These are phyloP conservation scores for Sylvia atricapilla DNA, from an alignment of 2,113 vertebrate genomes.

Conservation along the genomic window DNA sequence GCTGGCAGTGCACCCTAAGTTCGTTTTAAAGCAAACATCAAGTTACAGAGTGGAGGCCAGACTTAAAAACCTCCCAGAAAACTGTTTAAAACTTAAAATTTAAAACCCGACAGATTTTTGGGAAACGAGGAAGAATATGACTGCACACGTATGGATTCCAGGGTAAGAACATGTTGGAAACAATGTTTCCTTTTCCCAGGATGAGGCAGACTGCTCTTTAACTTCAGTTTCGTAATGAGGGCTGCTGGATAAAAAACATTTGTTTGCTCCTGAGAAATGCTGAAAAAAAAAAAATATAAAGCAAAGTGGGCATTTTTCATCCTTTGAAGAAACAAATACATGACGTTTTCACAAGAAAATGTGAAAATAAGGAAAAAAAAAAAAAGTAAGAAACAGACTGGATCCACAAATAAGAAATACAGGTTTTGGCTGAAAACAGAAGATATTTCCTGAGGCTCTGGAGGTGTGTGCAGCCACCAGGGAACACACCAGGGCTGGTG, in stretches of 20 bases:
- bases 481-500: neutral
- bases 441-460: neutral
- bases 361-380: neutral
- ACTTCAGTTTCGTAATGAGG: neutral
- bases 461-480: fast-evolving
- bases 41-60: neutral
- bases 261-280: neutral
- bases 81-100: neutral
- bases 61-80: neutral
- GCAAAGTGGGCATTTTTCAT: neutral
- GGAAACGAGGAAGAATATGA: neutral
- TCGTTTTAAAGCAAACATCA: neutral
- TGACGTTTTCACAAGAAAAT: neutral
- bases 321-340: neutral
- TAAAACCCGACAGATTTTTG: neutral
- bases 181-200: neutral
- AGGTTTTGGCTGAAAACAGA: neutral
- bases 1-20: neutral
- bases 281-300: neutral
- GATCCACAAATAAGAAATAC: neutral
- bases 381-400: neutral
- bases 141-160: neutral
- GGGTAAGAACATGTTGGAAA: neutral
- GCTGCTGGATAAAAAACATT: neutral
- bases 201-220: neutral